phyloP scores from a whole-genome alignment of 1,140 invertebrate genomes.

The Pogonus chalceus region DNA sequence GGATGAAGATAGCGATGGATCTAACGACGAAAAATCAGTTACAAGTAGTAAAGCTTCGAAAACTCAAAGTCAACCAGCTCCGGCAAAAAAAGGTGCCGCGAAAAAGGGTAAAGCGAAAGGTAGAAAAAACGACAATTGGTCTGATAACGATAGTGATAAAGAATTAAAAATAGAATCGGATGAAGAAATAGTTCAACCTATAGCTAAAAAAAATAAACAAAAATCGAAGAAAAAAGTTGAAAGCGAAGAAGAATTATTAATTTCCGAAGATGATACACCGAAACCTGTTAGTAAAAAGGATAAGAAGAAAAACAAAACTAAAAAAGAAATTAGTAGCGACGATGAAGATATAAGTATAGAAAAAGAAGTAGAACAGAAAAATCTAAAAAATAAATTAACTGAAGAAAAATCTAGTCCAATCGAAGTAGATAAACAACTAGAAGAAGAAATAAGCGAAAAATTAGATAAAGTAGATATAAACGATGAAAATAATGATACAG shows the following conservation, averaged over 20 bases:
- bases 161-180: slow-evolving; percentile 25
- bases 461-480: neutral
- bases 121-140: slow-evolving; percentile 42
- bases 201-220: slow-evolving; percentile 31
- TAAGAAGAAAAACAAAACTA: slow-evolving; percentile 17
- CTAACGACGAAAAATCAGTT: slow-evolving; percentile 29
- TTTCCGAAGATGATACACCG: slow-evolving; percentile 20
- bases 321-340: slow-evolving; percentile 20
- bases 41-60: slow-evolving; percentile 29
- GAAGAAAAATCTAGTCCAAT: slow-evolving; percentile 3
- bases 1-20: slow-evolving; percentile 34
- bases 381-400: neutral
- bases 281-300: slow-evolving; percentile 23
- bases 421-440: slow-evolving; percentile 8
- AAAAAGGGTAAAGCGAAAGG: slow-evolving; percentile 42
- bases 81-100: slow-evolving; percentile 29
- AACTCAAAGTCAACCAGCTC: slow-evolving; percentile 26
- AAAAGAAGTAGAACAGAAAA: neutral
- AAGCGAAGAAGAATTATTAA: slow-evolving; percentile 15
- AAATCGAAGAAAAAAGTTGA: slow-evolving; percentile 21
- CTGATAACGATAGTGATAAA: slow-evolving; percentile 36
- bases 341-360: slow-evolving; percentile 8
- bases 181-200: slow-evolving; percentile 31
- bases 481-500: slow-evolving; percentile 13
- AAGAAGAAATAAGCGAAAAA: slow-evolving; percentile 6